A percentile compares a stretch with the other conserved stretches of the same genome.
Conservation (phyloP, 2,113 vertebrate genomes). For the Ammodramus savannarum region DNA sequence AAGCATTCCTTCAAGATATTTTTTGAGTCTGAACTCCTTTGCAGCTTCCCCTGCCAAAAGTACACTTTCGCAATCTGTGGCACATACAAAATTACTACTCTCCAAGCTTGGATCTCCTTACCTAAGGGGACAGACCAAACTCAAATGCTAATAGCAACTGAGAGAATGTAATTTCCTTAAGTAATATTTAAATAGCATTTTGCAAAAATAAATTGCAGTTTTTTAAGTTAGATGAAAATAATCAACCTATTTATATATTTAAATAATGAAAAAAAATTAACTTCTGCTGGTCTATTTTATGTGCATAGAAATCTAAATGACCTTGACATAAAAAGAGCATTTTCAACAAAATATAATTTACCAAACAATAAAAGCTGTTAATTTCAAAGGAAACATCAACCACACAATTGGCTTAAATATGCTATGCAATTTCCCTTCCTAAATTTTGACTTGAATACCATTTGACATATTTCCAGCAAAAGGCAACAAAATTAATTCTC, state of each 20-base stretch:
- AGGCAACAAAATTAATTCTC: conserved; percentile 67
- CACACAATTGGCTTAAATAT: not conserved
- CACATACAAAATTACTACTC: not conserved
- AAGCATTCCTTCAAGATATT: not conserved
- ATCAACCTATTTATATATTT: not conserved
- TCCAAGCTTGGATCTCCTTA: not conserved
- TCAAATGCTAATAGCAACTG: not conserved
- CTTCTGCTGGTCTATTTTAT: not conserved
- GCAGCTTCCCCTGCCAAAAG: not conserved
- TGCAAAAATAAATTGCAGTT: not conserved
- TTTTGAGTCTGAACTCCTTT: not conserved
- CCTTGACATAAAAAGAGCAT: not conserved
- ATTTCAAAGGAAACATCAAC: not conserved
- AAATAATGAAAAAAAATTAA: not conserved
- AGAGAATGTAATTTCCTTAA: not conserved
- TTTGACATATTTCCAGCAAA: conserved; percentile 58
- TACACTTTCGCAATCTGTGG: not conserved
- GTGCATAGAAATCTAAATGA: not conserved
- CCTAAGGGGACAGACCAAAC: not conserved
- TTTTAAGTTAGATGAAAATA: not conserved
- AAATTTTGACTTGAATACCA: conserved; percentile 26
- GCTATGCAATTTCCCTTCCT: not conserved
- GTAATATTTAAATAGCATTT: not conserved
- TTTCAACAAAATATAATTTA: conserved; percentile 14
- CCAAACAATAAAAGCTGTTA: not conserved